phyloP scores from a whole-genome alignment of 2,113 vertebrate species.

The Antidorcas marsupialis region DNA sequence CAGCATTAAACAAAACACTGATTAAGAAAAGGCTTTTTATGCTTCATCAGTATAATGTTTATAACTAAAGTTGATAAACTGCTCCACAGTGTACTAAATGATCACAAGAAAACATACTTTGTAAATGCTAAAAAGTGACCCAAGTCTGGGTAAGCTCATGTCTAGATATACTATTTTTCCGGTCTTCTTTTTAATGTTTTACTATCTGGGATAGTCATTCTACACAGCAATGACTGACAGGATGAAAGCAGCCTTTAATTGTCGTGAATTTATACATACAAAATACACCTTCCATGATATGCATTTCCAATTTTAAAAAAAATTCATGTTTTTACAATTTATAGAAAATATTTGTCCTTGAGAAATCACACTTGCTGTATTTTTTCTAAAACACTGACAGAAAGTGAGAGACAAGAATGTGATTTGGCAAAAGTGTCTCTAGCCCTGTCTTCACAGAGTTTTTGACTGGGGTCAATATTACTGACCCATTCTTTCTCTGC shows the following conservation, averaged over 20 bases:
- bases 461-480: conserved; percentile 42
- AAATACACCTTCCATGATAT: conserved; percentile 26
- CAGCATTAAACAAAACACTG: background rate
- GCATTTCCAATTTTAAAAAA: background rate
- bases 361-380: conserved; percentile 45
- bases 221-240: conserved; percentile 5
- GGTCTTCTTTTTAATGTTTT: background rate
- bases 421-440: conserved; percentile 54
- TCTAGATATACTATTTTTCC: background rate
- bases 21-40: background rate
- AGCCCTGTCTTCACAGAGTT: conserved; percentile 28
- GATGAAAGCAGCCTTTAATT: conserved; percentile 40
- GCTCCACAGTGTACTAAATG: background rate
- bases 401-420: conserved; percentile 33
- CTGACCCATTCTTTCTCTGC: conserved; percentile 25
- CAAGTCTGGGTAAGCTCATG: background rate
- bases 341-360: conserved; percentile 53
- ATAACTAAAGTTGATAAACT: background rate
- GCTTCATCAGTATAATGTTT: background rate
- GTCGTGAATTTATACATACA: conserved; percentile 37
- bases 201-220: background rate
- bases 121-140: background rate
- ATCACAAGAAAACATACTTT: background rate
- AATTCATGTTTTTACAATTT: conserved; percentile 37
- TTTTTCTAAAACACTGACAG: conserved; percentile 50